Conservation (phyloP, 2,113 vertebrate genomes). For the Casuarius casuarius region DNA sequence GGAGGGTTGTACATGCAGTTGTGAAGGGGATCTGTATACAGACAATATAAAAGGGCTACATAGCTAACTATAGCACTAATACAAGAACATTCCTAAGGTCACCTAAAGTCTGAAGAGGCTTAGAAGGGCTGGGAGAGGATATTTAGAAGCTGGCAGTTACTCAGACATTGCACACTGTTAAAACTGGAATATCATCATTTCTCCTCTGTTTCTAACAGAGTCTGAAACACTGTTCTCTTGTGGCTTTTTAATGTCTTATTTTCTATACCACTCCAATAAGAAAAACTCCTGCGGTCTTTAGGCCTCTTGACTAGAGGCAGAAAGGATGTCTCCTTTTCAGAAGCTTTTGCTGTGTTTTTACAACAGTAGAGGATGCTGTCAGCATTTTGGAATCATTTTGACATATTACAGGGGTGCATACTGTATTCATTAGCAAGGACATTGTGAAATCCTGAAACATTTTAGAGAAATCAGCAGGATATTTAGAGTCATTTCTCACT, state of each 20-base stretch:
- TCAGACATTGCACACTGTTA: neutral
- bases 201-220: slow-evolving; percentile 1
- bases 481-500: slow-evolving; percentile 58
- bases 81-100: neutral
- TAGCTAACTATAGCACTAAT: neutral
- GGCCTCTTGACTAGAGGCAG: neutral
- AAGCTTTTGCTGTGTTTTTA: slow-evolving; percentile 23
- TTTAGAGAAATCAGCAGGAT: slow-evolving; percentile 68
- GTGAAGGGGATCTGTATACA: neutral
- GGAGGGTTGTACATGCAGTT: neutral
- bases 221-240: slow-evolving; percentile 1
- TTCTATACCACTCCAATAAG: slow-evolving; percentile 34
- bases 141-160: neutral
- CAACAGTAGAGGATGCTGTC: slow-evolving; percentile 1
- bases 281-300: neutral
- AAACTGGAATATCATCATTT: neutral
- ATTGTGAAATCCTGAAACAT: slow-evolving; percentile 64
- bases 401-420: slow-evolving; percentile 40
- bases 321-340: neutral
- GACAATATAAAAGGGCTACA: neutral
- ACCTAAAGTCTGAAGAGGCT: neutral
- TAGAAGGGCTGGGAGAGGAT: neutral
- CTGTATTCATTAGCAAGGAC: slow-evolving; percentile 60
- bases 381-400: slow-evolving; percentile 49
- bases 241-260: neutral